A percentile compares a stretch with the other conserved stretches of the same genome.
phyloP scores from a whole-genome alignment of 2,888 invertebrate genomes.

The Scaptomyza parva region DNA sequence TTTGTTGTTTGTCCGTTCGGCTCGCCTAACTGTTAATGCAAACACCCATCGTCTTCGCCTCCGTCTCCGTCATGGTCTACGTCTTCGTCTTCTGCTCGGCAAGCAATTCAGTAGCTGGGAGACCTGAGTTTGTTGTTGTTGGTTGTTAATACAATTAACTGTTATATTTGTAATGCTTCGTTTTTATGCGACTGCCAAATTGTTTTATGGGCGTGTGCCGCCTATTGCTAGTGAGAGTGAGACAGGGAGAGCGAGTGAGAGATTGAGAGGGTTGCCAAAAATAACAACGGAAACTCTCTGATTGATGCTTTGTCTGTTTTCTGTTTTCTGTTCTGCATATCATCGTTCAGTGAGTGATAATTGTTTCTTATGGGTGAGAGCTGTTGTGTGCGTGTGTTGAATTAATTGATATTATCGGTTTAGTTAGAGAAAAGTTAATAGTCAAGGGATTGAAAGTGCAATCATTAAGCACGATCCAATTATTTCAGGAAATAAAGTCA shows the following conservation, averaged over 20 bases:
- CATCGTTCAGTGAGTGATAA: slow-evolving; percentile 25
- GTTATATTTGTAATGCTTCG: slow-evolving; percentile 70
- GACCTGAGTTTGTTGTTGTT: slow-evolving; percentile 21
- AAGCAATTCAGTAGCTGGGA: slow-evolving; percentile 15
- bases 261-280: slow-evolving; percentile 7
- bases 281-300: neutral
- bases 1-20: slow-evolving; percentile 45
- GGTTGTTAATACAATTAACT: slow-evolving; percentile 77
- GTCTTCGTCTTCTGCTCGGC: neutral
- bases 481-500: neutral
- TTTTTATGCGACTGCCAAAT: slow-evolving; percentile 69
- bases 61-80: slow-evolving; percentile 4
- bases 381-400: neutral
- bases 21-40: slow-evolving; percentile 47
- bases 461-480: slow-evolving; percentile 12
- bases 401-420: neutral
- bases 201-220: slow-evolving; percentile 71
- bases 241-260: neutral
- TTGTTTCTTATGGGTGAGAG: slow-evolving; percentile 1
- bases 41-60: too few species aligned
- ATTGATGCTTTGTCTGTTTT: slow-evolving; percentile 15
- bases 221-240: slow-evolving; percentile 22
- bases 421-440: neutral
- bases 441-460: neutral
- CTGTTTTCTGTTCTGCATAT: slow-evolving; percentile 18